Evolutionary conservation across 2,797 vertebrate genomes (phyloP).

Genomic region (Onychomys arenicola): DNA sequence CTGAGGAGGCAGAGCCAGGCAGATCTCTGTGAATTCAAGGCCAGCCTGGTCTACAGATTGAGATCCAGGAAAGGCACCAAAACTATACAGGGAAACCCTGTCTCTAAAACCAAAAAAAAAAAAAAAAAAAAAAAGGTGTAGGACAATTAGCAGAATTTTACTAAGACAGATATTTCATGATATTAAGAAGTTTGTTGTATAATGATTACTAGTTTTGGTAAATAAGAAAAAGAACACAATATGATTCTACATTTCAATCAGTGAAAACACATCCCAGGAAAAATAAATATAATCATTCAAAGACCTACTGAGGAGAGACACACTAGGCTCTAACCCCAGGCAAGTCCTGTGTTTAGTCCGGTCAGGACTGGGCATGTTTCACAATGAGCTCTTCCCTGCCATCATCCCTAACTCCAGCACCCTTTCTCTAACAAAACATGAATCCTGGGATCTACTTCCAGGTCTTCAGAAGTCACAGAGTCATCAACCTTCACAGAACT

Average conservation of each 20-base stretch:
- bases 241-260: not conserved
- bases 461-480: slow-evolving; percentile 9
- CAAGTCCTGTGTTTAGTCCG: not conserved
- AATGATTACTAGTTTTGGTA: not conserved
- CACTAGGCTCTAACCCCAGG: not conserved
- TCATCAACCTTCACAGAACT: not conserved
- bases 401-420: not conserved
- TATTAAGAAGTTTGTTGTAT: not conserved
- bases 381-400: not conserved
- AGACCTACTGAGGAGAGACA: not conserved
- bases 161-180: not conserved
- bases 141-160: not conserved
- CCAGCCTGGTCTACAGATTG: too few relatives aligned
- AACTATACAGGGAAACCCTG: too few relatives aligned
- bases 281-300: not conserved
- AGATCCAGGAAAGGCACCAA: too few relatives aligned
- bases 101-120: too few relatives aligned
- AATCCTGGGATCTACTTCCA: not conserved
- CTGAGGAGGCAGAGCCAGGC: too few relatives aligned
- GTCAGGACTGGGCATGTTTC: not conserved
- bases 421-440: slow-evolving; percentile 21
- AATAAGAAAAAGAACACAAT: not conserved
- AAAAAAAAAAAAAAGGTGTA: too few relatives aligned
- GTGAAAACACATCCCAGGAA: not conserved
- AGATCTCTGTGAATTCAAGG: too few relatives aligned